Evolutionary conservation across 2,888 invertebrate genomes (phyloP).

Genomic region (Stratiomys singularior): DNA sequence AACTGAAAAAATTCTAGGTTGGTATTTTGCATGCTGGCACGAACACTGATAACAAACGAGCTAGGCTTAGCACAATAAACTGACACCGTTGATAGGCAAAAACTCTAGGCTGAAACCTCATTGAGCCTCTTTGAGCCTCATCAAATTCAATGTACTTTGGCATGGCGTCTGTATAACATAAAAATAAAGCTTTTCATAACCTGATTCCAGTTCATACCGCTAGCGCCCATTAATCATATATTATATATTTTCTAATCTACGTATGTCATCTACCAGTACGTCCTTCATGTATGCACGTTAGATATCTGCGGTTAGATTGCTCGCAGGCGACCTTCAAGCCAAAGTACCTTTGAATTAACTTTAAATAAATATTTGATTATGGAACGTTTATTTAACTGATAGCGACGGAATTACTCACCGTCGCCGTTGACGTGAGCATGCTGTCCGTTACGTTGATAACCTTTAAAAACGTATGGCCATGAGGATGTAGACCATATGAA

Average conservation of each 20-base stretch:
- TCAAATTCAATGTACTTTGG: neutral
- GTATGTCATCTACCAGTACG: neutral
- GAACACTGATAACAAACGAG: neutral
- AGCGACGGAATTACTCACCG: neutral
- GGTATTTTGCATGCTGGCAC: neutral
- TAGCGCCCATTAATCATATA: neutral
- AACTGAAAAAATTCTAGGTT: neutral
- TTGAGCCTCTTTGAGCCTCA: neutral
- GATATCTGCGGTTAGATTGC: neutral
- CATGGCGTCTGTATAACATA: too few relatives aligned
- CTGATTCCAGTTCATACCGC: too few relatives aligned
- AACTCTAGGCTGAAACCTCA: neutral
- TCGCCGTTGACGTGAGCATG: neutral
- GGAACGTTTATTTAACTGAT: neutral
- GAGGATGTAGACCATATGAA: too few relatives aligned
- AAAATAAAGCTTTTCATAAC: too few relatives aligned
- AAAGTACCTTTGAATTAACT: conserved; percentile 18
- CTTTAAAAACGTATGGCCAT: too few relatives aligned
- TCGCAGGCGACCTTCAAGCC: conserved; percentile 23
- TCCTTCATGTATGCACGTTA: neutral
- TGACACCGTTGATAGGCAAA: neutral
- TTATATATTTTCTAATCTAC: too few relatives aligned
- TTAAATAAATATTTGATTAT: neutral
- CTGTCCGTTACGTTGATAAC: neutral
- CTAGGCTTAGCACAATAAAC: neutral